Evolutionary conservation across 2,113 vertebrate genomes (phyloP).

Genomic region (Panthera leo): DNA sequence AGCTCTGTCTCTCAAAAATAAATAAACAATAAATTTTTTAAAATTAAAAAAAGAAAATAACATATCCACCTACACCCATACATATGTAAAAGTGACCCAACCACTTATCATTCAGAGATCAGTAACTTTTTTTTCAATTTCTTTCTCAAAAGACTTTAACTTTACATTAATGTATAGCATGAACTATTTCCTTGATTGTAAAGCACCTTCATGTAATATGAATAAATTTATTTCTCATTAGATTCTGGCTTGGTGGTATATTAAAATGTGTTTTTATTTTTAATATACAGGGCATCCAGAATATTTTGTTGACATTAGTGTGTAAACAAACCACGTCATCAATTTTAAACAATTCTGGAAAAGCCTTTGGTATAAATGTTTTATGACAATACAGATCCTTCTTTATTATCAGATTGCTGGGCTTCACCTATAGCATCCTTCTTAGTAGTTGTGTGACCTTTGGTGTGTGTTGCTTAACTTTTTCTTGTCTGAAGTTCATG

Average conservation of each 20-base stretch:
- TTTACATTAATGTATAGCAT: neutral
- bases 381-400: neutral
- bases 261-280: neutral
- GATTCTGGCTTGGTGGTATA: neutral
- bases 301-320: neutral
- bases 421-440: neutral
- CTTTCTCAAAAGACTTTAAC: neutral
- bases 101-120: neutral
- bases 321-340: neutral
- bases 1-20: too few species aligned
- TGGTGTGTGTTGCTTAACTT: neutral
- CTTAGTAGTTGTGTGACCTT: neutral
- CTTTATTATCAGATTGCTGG: neutral
- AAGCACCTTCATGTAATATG: neutral
- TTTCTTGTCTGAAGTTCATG: neutral
- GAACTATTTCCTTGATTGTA: neutral
- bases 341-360: neutral
- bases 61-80: neutral
- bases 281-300: neutral
- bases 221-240: constrained; percentile 27
- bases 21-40: too few species aligned
- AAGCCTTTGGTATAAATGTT: neutral
- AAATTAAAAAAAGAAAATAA: neutral
- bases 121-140: neutral
- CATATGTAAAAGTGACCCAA: neutral